These are phyloP conservation scores for Saccostrea glomerata DNA, from an alignment of 1,140 invertebrate genomes.

Conservation along the genomic window DNA sequence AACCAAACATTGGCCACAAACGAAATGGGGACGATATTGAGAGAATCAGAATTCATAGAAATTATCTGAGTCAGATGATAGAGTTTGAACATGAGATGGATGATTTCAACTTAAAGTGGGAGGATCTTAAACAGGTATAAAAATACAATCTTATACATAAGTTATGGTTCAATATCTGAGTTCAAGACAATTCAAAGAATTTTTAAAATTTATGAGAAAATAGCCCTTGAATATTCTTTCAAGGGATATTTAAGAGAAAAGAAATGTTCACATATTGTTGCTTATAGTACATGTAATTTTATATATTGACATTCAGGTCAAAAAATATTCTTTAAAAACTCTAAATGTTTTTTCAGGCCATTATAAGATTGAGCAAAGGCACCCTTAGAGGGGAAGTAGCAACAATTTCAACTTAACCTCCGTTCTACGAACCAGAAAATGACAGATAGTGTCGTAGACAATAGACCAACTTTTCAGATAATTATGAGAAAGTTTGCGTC, in stretches of 20 bases:
- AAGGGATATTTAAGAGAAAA: too few species aligned
- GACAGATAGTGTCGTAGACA: too few species aligned
- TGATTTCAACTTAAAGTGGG: neutral
- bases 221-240: too few species aligned
- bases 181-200: too few species aligned
- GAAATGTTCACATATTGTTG: too few species aligned
- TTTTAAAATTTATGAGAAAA: too few species aligned
- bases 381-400: neutral
- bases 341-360: neutral
- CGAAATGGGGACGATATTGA: neutral
- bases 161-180: too few species aligned
- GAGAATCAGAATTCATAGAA: neutral
- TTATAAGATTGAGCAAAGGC: neutral
- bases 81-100: neutral
- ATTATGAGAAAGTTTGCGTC: too few species aligned
- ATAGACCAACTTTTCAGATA: too few species aligned
- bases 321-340: too few species aligned
- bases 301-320: too few species aligned
- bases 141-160: too few species aligned
- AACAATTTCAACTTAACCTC: neutral
- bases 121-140: neutral
- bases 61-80: neutral
- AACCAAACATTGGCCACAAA: neutral
- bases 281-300: neutral
- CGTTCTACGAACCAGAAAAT: neutral